A percentile compares a stretch with the other conserved stretches of the same genome.
Conservation (phyloP, 30 jellyfish, hydroid and myxozoan species). For the Mastigias papua region DNA sequence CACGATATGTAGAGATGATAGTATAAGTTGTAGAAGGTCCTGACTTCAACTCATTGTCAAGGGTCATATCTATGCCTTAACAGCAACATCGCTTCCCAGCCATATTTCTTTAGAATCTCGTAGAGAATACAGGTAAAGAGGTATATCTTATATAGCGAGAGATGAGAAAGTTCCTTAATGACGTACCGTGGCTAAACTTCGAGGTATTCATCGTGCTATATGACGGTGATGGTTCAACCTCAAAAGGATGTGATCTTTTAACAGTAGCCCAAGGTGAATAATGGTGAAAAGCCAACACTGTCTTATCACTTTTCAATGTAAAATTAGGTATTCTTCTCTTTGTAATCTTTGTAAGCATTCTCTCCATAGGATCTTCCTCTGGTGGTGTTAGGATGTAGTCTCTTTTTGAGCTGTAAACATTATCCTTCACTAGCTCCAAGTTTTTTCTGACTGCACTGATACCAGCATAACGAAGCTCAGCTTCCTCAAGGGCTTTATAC, state of each 20-base stretch:
- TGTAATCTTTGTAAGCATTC: background rate
- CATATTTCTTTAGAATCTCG: too few relatives aligned
- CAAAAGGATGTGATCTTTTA: constrained; percentile 26
- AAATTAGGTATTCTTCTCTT: constrained; percentile 26
- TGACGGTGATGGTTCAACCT: background rate
- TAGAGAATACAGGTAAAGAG: too few relatives aligned
- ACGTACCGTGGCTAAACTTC: background rate
- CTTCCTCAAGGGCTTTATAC: constrained; percentile 56
- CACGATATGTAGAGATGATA: too few relatives aligned
- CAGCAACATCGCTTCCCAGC: too few relatives aligned
- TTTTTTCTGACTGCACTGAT: background rate
- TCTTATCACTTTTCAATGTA: constrained; percentile 25
- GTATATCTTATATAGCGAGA: too few relatives aligned
- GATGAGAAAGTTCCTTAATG: too few relatives aligned
- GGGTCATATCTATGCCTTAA: too few relatives aligned
- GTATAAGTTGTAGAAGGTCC: too few relatives aligned
- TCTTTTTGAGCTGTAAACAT: background rate
- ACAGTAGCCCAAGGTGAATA: constrained; percentile 59
- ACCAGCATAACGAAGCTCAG: constrained; percentile 27
- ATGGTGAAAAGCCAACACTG: constrained; percentile 35
- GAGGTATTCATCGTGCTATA: background rate
- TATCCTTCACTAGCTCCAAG: constrained; percentile 16
- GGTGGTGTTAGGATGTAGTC: background rate
- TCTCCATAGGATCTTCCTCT: constrained; percentile 4
- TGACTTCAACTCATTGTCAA: too few relatives aligned